These are phyloP conservation scores for Leuciscus idus DNA, from an alignment of 2,113 vertebrate genomes.

Conservation along the genomic window DNA sequence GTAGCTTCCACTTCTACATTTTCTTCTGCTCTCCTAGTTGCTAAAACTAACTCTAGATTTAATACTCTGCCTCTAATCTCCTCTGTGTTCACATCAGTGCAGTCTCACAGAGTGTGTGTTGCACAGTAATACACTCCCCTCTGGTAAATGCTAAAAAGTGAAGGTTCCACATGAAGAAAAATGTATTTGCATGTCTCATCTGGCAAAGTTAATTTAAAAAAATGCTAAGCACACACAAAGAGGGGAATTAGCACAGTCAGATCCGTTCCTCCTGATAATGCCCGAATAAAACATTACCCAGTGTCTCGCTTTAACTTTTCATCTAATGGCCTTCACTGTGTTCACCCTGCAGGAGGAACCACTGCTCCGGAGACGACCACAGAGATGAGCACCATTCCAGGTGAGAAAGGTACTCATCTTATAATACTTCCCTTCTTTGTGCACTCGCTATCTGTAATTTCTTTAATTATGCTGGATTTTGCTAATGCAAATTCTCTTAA, in stretches of 20 bases:
- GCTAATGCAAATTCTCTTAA: not conserved
- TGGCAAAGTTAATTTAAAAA: conserved; percentile 14
- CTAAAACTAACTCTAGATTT: not conserved
- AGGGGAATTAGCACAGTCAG: conserved; percentile 19
- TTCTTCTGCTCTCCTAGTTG: not conserved
- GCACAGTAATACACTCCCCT: conserved; percentile 5
- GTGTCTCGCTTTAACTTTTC: not conserved
- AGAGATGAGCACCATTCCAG: conserved; percentile 39
- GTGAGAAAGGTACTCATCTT: conserved; percentile 6
- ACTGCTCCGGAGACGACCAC: conserved; percentile 52
- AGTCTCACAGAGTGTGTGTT: conserved; percentile 41
- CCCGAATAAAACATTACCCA: not conserved
- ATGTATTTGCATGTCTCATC: conserved; percentile 21
- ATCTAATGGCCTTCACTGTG: conserved; percentile 37
- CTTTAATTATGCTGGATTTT: not conserved
- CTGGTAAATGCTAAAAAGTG: not conserved
- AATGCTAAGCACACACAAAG: conserved; percentile 10
- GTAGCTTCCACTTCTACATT: not conserved
- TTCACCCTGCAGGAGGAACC: conserved; percentile 46
- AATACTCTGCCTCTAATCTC: conserved; percentile 12
- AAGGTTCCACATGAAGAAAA: conserved; percentile 15
- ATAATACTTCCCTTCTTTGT: not conserved
- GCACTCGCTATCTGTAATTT: not conserved
- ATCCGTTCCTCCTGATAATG: conserved; percentile 4
- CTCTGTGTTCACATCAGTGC: conserved; percentile 15